These are phyloP conservation scores for Pseudococcus jackbeardsleyi DNA, from an alignment of 2,888 invertebrate genomes.

Conservation along the genomic window DNA sequence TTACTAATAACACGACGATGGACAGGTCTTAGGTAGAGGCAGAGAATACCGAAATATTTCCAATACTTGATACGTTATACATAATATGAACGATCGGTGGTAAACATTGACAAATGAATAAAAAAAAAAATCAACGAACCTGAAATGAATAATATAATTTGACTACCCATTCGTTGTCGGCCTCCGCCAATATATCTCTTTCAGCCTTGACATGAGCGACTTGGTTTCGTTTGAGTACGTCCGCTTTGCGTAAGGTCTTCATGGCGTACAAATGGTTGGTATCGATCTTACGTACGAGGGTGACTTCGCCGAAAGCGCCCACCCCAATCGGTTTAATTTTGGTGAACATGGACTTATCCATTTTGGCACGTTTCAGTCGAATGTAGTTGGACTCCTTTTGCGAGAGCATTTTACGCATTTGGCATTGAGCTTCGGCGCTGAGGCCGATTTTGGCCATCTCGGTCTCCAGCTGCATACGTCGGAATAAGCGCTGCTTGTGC, in stretches of 20 bases:
- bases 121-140: conserved; percentile 69
- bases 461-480: conserved; percentile 91
- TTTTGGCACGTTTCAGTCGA: conserved; percentile 94
- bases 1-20: too few species aligned
- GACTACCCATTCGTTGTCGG: conserved; percentile 99
- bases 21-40: too few species aligned
- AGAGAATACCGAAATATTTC: too few species aligned
- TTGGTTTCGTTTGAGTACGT: conserved; percentile 96
- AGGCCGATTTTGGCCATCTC: conserved; percentile 96
- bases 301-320: conserved; percentile 98
- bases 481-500: conserved; percentile 88
- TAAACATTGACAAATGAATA: too few species aligned
- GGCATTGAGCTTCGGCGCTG: conserved; percentile 85
- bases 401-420: conserved; percentile 96
- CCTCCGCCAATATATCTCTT: conserved; percentile 98
- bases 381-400: conserved; percentile 99
- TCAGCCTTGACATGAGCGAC: conserved; percentile 99
- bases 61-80: too few species aligned
- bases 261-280: conserved; percentile 97
- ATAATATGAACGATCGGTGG: too few species aligned
- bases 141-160: conserved; percentile 98
- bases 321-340: conserved; percentile 96
- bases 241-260: conserved; percentile 97
- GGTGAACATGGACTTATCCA: conserved; percentile 99
- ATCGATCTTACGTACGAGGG: conserved; percentile 93